Evolutionary conservation across 2,797 vertebrate genomes (phyloP), one percentile per base, ranked within the genome.

Genomic region (Oreonectes daqikongensis): DNA sequence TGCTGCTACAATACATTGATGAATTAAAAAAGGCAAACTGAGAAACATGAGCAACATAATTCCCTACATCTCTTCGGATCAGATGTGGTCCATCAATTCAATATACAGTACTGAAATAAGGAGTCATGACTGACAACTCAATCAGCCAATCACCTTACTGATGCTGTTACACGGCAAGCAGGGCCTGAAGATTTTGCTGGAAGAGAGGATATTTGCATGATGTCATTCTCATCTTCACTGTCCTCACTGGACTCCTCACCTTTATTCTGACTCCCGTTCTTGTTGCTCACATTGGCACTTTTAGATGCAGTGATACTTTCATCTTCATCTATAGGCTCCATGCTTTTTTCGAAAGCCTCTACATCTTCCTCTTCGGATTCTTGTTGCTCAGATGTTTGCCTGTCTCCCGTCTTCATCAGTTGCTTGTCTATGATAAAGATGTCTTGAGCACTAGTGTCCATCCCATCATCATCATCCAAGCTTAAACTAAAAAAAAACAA

Each of bases 381-480:
- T 38, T 88, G 82, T 0, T 87, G 84, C 42, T 83, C 68, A 44
- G 52, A 22, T 28, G 81, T 0, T 67, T 59, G 0, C 30, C 0
- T 60, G 9, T 76, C 80, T 9, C 83, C 77, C 8, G 7, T 28
- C 11, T 61, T 63, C 10, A 12, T 18, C 1, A 77, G 32, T 44
- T 81, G 82, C 68, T 85, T 88, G 80, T 92, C 87, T 0, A 87
- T 73, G 1, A 67, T 55, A 3, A 91, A 90, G 24, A 86, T 68
- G 4, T 85, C 83, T 18, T 78, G 68, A 4, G 88, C 86, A 44
- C 84, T 22, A 0, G 84, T 89, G 63, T 93, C 91, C 92, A 93
- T 93, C 17, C n/a, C n/a, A n/a, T 92, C 89, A 30, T 93, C 88
- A 32, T 86, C 89, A 22, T 86, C 86, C 14, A 67, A 12, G 68